A percentile compares a stretch with the other conserved stretches of the same genome.
phyloP scores from a whole-genome alignment of 2,797 vertebrate genomes.

The Peromyscus eremicus region DNA sequence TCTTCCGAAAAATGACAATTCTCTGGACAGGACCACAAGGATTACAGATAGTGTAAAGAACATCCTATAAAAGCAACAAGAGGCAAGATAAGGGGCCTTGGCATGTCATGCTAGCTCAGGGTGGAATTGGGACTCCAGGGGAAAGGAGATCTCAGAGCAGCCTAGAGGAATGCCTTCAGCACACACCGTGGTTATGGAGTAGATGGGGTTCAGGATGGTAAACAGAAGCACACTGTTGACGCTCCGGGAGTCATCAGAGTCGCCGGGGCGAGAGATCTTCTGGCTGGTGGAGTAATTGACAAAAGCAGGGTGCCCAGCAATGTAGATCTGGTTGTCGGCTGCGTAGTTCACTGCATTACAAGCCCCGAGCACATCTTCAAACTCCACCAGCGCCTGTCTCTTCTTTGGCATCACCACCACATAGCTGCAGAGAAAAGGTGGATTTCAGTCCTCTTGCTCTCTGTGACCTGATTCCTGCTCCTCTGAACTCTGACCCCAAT shows the following conservation, averaged over 20 bases:
- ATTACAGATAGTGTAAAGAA: constrained; percentile 98
- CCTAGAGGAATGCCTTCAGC: rapidly evolving
- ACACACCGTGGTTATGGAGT: constrained; percentile 89
- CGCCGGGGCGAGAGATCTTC: constrained; percentile 96
- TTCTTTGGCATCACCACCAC: constrained; percentile 99
- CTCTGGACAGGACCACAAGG: constrained; percentile 98
- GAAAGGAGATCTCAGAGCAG: not conserved
- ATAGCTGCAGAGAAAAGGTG: constrained; percentile 87
- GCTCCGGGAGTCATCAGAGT: constrained; percentile 94
- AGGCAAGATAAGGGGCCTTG: not conserved
- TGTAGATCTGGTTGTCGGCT: constrained; percentile 97
- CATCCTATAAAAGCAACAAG: constrained; percentile 89
- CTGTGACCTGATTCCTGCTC: not conserved
- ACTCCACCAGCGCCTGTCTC: constrained; percentile 96
- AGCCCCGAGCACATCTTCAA: constrained; percentile 95
- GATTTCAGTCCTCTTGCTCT: not conserved
- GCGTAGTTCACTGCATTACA: constrained; percentile 97
- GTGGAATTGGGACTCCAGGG: not conserved
- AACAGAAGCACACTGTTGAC: constrained; percentile 97
- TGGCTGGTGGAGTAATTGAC: constrained; percentile 99
- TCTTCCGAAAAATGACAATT: constrained; percentile 98
- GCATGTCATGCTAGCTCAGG: not conserved
- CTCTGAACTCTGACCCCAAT: not conserved
- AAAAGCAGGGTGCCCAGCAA: constrained; percentile 96
- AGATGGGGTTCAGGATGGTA: constrained; percentile 97